phyloP scores from a whole-genome alignment of 2,113 vertebrate genomes.

The Aspidoscelis tigris region DNA sequence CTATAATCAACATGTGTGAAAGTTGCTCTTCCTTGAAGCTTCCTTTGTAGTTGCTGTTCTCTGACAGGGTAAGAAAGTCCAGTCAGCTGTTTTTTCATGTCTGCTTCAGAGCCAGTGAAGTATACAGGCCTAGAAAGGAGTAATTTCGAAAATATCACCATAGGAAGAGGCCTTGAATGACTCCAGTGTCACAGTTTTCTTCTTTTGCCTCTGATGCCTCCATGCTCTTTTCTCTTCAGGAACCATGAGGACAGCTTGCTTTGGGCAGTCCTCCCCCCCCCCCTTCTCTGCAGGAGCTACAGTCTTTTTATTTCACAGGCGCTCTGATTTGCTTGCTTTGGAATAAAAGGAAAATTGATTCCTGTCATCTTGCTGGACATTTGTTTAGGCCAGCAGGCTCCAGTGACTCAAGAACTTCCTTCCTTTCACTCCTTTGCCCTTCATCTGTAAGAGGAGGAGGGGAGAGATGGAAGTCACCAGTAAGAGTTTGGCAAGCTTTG shows the following conservation, averaged over 20 bases:
- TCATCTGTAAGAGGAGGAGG: background rate
- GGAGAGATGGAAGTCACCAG: background rate
- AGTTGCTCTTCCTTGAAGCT: background rate
- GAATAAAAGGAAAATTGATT: background rate
- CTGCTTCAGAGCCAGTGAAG: background rate
- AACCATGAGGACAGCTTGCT: background rate
- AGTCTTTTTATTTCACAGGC: background rate
- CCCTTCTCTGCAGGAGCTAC: background rate
- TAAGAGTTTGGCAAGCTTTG: background rate
- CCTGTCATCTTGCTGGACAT: background rate
- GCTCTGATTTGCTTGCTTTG: background rate
- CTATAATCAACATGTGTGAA: too few relatives aligned
- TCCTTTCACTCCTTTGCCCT: background rate
- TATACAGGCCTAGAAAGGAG: background rate
- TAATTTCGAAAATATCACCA: background rate
- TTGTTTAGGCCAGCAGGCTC: slow-evolving; percentile 9
- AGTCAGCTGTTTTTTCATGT: background rate
- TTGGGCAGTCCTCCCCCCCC: background rate
- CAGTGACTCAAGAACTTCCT: background rate
- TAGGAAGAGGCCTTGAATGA: background rate
- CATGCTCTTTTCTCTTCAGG: background rate
- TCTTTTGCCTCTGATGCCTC: background rate
- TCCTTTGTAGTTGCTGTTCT: background rate
- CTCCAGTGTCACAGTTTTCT: background rate
- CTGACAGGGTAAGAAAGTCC: background rate